Evolutionary conservation across 2,888 invertebrate genomes (phyloP).

Genomic region (Aromia moschata): DNA sequence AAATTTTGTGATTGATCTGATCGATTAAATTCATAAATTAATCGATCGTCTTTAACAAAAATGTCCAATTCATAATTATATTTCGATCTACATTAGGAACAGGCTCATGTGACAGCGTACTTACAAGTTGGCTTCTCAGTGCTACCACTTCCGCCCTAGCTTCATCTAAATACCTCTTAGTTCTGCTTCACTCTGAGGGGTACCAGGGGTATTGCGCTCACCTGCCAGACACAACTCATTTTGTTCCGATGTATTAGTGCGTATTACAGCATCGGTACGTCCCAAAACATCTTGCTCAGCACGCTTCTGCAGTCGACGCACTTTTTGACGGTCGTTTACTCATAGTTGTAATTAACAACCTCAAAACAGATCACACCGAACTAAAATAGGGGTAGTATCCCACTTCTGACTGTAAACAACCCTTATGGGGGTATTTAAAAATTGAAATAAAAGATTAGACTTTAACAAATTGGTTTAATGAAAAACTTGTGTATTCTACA

Average conservation of each 20-base stretch:
- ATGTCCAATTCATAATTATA: conserved; percentile 7
- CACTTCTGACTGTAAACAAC: too few relatives aligned
- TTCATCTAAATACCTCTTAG: conserved; percentile 3
- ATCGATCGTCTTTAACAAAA: conserved; percentile 13
- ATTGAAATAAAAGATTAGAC: too few relatives aligned
- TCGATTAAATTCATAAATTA: conserved; percentile 8
- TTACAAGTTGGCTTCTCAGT: conserved; percentile 16
- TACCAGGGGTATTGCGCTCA: conserved; percentile 5
- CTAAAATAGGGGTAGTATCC: background rate
- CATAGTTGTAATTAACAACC: background rate
- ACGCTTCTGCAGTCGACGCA: background rate
- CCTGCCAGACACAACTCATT: conserved; percentile 15
- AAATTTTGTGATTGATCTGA: conserved; percentile 7
- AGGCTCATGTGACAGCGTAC: conserved; percentile 1
- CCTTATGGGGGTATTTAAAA: too few relatives aligned
- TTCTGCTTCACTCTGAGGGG: conserved; percentile 2
- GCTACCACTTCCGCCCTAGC: conserved; percentile 8
- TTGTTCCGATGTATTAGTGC: background rate
- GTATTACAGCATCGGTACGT: background rate
- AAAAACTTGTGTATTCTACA: too few relatives aligned
- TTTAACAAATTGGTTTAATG: too few relatives aligned
- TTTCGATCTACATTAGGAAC: background rate
- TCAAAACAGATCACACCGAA: background rate
- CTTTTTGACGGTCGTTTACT: background rate
- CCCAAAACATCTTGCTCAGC: background rate